These are phyloP conservation scores for Bruchidius siliquastri DNA, from an alignment of 2,888 invertebrate species.

Conservation along the genomic window DNA sequence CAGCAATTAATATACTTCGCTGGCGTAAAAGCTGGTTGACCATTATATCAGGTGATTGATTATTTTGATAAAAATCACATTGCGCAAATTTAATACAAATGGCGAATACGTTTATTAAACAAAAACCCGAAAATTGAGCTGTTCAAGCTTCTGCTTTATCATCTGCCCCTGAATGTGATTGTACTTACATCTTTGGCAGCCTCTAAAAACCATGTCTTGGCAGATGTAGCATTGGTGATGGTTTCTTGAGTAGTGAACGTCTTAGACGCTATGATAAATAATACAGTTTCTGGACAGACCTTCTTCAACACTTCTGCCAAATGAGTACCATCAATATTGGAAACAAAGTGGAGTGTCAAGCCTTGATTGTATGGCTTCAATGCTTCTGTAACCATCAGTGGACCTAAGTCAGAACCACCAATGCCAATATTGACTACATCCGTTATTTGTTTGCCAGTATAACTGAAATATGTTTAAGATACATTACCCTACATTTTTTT, in stretches of 20 bases:
- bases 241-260: slow-evolving; percentile 99
- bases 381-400: slow-evolving; percentile 98
- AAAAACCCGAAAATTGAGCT: no score
- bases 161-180: no score
- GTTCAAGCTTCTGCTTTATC: no score
- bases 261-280: slow-evolving; percentile 99
- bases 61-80: no score
- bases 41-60: no score
- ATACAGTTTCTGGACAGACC: slow-evolving; percentile 85
- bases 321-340: slow-evolving; percentile 99
- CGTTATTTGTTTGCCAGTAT: slow-evolving; percentile 89
- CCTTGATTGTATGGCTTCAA: slow-evolving; percentile 86
- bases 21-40: no score
- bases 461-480: slow-evolving; percentile 47
- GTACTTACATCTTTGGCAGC: slow-evolving; percentile 76
- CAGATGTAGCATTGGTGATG: slow-evolving; percentile 96
- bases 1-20: no score
- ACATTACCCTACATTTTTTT: no score
- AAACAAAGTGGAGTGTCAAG: slow-evolving; percentile 90
- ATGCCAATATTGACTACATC: slow-evolving; percentile 99
- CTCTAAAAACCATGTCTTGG: slow-evolving; percentile 92
- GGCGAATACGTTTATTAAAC: no score
- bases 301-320: slow-evolving; percentile 88
- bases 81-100: no score
- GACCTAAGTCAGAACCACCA: slow-evolving; percentile 98